A percentile compares a stretch with the other conserved stretches of the same genome.
Evolutionary conservation across 2,113 vertebrate genomes (phyloP).

Genomic region (Gallinago undulata): DNA sequence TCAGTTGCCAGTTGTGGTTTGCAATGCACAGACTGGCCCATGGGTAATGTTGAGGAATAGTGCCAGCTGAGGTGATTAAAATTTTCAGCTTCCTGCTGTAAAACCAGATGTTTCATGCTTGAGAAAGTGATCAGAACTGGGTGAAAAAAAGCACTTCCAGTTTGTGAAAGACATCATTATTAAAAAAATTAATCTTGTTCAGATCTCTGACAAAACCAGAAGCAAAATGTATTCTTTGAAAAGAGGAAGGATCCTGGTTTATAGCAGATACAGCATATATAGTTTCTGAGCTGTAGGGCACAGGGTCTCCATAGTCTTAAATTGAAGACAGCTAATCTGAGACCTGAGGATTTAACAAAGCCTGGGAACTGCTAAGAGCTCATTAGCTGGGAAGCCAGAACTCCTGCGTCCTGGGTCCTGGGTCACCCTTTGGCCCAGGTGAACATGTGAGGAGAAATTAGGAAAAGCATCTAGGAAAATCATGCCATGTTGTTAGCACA

Average conservation of each 20-base stretch:
- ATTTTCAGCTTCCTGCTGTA: not conserved
- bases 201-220: not conserved
- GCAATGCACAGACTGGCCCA: not conserved
- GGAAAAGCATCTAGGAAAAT: not conserved
- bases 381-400: not conserved
- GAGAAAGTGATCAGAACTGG: not conserved
- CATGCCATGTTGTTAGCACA: not conserved
- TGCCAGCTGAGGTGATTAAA: not conserved
- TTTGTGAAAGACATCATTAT: not conserved
- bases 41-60: not conserved
- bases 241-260: not conserved
- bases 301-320: not conserved
- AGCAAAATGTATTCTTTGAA: not conserved
- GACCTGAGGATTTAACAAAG: not conserved
- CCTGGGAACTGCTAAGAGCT: not conserved
- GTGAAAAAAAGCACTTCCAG: not conserved
- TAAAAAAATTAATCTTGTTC: not conserved
- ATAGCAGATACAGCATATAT: not conserved
- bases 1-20: not conserved
- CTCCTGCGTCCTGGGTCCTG: not conserved
- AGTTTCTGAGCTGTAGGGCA: not conserved
- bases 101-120: not conserved
- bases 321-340: not conserved
- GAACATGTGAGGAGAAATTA: not conserved
- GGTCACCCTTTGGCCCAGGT: not conserved